Conservation (phyloP, 2,113 vertebrate genomes). For the Holacanthus passer region DNA sequence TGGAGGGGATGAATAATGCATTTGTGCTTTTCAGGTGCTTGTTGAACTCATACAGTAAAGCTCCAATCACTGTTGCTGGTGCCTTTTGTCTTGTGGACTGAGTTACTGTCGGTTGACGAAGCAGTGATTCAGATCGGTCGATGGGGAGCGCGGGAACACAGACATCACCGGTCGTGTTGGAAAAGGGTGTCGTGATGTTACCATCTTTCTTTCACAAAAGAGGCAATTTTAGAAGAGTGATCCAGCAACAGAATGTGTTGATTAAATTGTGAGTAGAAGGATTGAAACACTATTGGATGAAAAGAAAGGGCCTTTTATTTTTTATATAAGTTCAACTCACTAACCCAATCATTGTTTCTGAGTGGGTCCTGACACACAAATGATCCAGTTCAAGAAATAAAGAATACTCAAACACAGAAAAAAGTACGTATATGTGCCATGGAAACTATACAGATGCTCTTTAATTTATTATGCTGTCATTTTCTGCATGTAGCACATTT, state of each 20-base stretch:
- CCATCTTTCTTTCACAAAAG: not conserved
- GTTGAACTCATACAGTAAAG: not conserved
- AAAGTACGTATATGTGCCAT: not conserved
- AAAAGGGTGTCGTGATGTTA: slow-evolving; percentile 1
- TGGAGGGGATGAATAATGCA: slow-evolving; percentile 33
- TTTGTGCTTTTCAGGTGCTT: slow-evolving; percentile 8
- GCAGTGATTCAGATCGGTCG: slow-evolving; percentile 14
- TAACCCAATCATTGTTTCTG: not conserved
- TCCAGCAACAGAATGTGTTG: not conserved
- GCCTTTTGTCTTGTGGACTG: not conserved
- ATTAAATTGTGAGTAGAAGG: slow-evolving; percentile 3
- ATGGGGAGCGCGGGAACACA: not conserved
- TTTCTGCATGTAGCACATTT: not conserved
- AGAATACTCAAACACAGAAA: not conserved
- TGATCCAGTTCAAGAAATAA: not conserved
- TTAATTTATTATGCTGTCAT: not conserved
- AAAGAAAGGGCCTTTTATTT: not conserved
- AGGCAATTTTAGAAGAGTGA: not conserved
- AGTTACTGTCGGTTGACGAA: slow-evolving; percentile 19
- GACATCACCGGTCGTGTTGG: not conserved
- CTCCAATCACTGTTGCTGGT: not conserved
- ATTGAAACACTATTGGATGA: not conserved
- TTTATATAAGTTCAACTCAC: not conserved
- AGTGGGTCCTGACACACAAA: not conserved
- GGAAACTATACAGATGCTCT: slow-evolving; percentile 6